Evolutionary conservation across 2,888 invertebrate genomes (phyloP), one percentile per base, ranked within the genome.

Genomic region (Pollenia labialis): DNA sequence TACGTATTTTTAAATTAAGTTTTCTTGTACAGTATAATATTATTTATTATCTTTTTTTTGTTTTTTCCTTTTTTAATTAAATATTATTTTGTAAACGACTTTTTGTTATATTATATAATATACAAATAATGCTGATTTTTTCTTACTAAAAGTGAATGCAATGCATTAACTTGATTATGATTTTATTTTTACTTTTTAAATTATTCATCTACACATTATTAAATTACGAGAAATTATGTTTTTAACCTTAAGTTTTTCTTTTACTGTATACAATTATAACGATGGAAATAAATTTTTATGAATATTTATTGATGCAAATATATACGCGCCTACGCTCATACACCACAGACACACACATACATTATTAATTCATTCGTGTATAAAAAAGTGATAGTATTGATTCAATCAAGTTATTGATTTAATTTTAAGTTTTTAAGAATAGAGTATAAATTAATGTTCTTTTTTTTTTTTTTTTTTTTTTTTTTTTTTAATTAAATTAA

Each of bases 1-100:
- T 84, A 84, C 83, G 84, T 81, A 77, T 75, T 89, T 89, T 87
- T 88, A 85, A 87, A 87, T 90, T 88, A 85, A 85, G 88, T 87
- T 89, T 88, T 88, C 87, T 88, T 89, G 83, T 89, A 88, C 88
- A 87, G 84, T 88, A 88, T 88, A 84, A 85, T 81, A 85, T 88
- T 87, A 87, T 88, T 32, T 32, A 85, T 88, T 76, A 88, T 89
- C 87, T 79, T 79, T 82, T 79, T 82, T 89, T 80, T 83, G 54
- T 85, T 88, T 87, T 76, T 81, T 60, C 75, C 74, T 87, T 83
- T 66, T 77, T 89, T 86, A 81, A 82, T 81, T 83, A 81, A 83
- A 74, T 88, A 82, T 77, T 81, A 82, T 81, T 88, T 87, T 88
- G 81, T 88, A 85, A 80, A 85, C 85, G 81, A 81, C 50, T 86